Percentiles rank a stretch among this genome's conserved stretches.
These are phyloP conservation scores for Macrotus californicus DNA, from an alignment of 2,113 vertebrate genomes.

Conservation along the genomic window DNA sequence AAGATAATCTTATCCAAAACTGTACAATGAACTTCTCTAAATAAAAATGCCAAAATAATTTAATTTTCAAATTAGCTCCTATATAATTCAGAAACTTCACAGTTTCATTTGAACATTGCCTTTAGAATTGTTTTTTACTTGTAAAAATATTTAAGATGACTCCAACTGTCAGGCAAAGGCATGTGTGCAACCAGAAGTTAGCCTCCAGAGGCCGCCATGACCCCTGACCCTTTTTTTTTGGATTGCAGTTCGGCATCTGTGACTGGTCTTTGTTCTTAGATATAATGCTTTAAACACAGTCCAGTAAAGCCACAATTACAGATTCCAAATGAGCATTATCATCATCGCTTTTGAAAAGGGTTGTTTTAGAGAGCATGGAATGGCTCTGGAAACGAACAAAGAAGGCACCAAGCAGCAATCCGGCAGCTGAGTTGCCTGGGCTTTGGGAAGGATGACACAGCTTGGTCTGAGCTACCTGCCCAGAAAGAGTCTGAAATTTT, in stretches of 20 bases:
- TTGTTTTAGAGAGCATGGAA: neutral
- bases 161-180: neutral
- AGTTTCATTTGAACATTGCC: neutral
- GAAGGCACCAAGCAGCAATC: neutral
- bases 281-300: neutral
- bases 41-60: constrained; percentile 12
- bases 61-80: constrained; percentile 19
- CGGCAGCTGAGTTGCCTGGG: neutral
- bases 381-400: neutral
- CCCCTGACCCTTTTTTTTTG: neutral
- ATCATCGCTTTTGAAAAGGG: constrained; percentile 34
- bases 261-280: constrained; percentile 45
- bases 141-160: neutral
- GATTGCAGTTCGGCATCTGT: neutral
- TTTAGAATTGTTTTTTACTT: neutral
- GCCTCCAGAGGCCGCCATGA: neutral
- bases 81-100: constrained; percentile 1
- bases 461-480: neutral
- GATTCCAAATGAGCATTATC: constrained; percentile 18
- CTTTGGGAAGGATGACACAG: neutral
- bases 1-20: neutral
- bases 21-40: neutral
- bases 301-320: constrained; percentile 59
- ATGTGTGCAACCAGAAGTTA: neutral
- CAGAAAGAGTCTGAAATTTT: neutral